Percentiles rank a stretch among this genome's conserved stretches.
phyloP scores from a whole-genome alignment of 2,113 vertebrate species.

The Xyrauchen texanus region DNA sequence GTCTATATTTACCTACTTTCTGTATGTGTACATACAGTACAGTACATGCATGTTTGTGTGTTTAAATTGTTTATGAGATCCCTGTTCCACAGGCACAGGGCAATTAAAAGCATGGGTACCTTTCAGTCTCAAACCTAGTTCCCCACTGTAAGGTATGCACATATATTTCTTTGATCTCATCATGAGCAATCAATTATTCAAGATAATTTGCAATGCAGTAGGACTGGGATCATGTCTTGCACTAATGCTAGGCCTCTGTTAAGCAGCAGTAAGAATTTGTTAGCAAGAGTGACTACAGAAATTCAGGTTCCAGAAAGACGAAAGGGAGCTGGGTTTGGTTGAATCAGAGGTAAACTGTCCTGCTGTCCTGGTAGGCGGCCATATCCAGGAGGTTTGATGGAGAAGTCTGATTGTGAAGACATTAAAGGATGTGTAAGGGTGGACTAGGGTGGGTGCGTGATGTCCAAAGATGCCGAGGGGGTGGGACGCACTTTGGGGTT shows the following conservation, averaged over 20 bases:
- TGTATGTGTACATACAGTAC: background rate
- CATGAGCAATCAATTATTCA: slow-evolving; percentile 69
- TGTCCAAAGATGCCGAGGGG: background rate
- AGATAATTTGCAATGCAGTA: slow-evolving; percentile 72
- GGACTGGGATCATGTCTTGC: slow-evolving; percentile 54
- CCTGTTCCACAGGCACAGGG: slow-evolving; percentile 49
- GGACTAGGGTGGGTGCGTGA: slow-evolving; percentile 29
- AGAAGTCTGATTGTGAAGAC: background rate
- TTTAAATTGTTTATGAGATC: background rate
- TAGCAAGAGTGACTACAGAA: background rate
- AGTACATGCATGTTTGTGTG: background rate
- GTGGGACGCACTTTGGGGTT: slow-evolving; percentile 11
- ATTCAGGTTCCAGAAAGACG: background rate
- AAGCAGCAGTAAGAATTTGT: slow-evolving; percentile 21
- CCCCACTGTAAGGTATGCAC: slow-evolving; percentile 60
- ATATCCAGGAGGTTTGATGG: slow-evolving; percentile 9
- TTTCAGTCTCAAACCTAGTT: slow-evolving; percentile 40
- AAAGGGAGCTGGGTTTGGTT: background rate
- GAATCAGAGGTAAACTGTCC: background rate
- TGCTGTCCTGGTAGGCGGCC: background rate
- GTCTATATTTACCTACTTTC: background rate
- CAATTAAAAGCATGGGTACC: slow-evolving; percentile 59
- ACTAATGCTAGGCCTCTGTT: slow-evolving; percentile 56
- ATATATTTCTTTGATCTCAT: slow-evolving; percentile 70
- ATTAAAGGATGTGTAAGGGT: slow-evolving; percentile 20